These are phyloP conservation scores for Phalacrocorax carbo DNA, from an alignment of 2,113 vertebrate genomes.

Conservation along the genomic window DNA sequence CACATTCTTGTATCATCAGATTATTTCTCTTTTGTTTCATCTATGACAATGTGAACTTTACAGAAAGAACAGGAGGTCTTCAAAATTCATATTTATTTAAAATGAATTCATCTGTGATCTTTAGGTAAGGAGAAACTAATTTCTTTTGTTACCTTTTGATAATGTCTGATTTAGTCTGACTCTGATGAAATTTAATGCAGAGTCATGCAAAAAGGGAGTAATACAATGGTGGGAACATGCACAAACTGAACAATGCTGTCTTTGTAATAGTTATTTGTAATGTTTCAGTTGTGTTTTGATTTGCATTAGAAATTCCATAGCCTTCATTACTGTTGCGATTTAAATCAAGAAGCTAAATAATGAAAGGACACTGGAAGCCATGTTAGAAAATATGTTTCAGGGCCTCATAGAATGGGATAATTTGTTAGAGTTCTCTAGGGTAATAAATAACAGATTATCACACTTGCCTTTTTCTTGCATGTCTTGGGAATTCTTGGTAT, in stretches of 20 bases:
- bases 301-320: neutral
- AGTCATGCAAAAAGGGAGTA: neutral
- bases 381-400: neutral
- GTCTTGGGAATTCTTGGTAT: neutral
- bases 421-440: neutral
- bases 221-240: neutral
- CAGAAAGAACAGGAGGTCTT: neutral
- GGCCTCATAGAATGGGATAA: neutral
- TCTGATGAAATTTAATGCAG: neutral
- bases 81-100: neutral
- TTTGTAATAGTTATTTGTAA: neutral
- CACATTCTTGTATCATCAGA: neutral
- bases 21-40: neutral
- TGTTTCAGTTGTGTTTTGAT: neutral
- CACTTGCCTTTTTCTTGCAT: neutral
- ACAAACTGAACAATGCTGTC: neutral
- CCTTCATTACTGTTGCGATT: neutral
- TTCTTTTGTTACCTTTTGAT: neutral
- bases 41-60: neutral
- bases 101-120: neutral
- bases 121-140: neutral
- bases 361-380: neutral
- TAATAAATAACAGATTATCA: neutral
- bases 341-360: neutral
- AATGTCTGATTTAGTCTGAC: neutral